Conservation (phyloP, 2,888 invertebrate genomes). For the Drosophila bunnanda region DNA sequence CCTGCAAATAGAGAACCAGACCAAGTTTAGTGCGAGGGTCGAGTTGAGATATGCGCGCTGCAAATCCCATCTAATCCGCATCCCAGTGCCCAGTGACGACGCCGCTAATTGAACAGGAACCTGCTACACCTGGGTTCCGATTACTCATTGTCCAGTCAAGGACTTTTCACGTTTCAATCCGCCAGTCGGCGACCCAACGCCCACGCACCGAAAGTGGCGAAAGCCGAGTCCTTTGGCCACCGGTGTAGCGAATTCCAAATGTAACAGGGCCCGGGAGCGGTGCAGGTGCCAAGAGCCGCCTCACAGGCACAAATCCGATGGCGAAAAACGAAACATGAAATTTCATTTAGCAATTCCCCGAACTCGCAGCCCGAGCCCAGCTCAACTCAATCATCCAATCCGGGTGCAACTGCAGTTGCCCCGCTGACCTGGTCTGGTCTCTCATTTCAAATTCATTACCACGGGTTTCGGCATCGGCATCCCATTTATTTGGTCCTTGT, state of each 20-base stretch:
- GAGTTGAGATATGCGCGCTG: neutral
- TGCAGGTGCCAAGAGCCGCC: constrained; percentile 6
- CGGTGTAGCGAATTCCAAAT: constrained; percentile 17
- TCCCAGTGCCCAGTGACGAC: constrained; percentile 22
- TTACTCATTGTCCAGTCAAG: constrained; percentile 29
- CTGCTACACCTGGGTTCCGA: constrained; percentile 14
- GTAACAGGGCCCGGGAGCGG: neutral
- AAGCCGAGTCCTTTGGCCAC: constrained; percentile 3
- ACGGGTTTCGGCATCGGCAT: constrained; percentile 29
- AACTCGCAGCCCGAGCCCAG: constrained; percentile 5
- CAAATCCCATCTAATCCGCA: constrained; percentile 45
- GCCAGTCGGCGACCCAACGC: constrained; percentile 14
- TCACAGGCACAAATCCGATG: constrained; percentile 16
- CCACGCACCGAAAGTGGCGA: constrained; percentile 18
- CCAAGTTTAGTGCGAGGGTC: neutral
- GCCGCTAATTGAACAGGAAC: constrained; percentile 36
- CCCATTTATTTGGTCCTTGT: constrained; percentile 43
- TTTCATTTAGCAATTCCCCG: constrained; percentile 45
- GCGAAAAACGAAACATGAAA: constrained; percentile 44
- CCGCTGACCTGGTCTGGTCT: constrained; percentile 13
- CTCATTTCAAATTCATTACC: constrained; percentile 48
- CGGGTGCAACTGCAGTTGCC: constrained; percentile 12
- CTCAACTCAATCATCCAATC: constrained; percentile 37
- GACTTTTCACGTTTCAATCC: constrained; percentile 15
- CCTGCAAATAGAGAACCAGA: constrained; percentile 59